Evolutionary conservation across 2,113 vertebrate species (phyloP).

Genomic region (Ramphastos sulfuratus): DNA sequence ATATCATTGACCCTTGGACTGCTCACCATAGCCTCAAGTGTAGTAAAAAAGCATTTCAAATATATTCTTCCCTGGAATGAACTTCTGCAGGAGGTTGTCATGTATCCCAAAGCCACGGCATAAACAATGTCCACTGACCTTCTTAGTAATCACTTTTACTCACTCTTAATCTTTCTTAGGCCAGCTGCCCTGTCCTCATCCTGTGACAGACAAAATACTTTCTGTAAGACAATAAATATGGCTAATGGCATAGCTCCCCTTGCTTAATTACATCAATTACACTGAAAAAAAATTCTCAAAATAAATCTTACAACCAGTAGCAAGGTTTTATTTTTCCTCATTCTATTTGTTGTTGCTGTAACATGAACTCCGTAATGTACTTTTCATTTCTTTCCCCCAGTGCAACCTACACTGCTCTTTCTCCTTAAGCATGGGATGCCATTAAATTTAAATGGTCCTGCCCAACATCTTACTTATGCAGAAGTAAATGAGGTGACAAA

Average conservation of each 20-base stretch:
- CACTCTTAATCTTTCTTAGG: background rate
- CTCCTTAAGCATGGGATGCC: background rate
- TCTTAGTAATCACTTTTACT: background rate
- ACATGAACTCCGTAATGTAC: fast-evolving
- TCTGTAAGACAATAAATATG: background rate
- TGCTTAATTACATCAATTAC: background rate
- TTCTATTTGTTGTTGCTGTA: background rate
- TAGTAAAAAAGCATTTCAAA: background rate
- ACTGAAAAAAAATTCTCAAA: background rate
- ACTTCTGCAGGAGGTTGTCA: background rate
- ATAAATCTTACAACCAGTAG: background rate
- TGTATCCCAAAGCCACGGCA: background rate
- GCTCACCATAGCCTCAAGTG: background rate
- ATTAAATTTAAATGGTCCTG: background rate
- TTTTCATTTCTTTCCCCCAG: background rate
- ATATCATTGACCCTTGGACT: background rate
- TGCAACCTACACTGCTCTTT: background rate
- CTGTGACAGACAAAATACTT: background rate
- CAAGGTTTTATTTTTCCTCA: background rate
- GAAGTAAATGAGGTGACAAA: background rate
- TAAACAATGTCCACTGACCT: background rate
- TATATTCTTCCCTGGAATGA: background rate
- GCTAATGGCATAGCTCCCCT: background rate
- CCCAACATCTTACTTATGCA: background rate
- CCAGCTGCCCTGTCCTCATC: background rate